phyloP scores from a whole-genome alignment of 2,888 invertebrate species.

The Syritta pipiens region DNA sequence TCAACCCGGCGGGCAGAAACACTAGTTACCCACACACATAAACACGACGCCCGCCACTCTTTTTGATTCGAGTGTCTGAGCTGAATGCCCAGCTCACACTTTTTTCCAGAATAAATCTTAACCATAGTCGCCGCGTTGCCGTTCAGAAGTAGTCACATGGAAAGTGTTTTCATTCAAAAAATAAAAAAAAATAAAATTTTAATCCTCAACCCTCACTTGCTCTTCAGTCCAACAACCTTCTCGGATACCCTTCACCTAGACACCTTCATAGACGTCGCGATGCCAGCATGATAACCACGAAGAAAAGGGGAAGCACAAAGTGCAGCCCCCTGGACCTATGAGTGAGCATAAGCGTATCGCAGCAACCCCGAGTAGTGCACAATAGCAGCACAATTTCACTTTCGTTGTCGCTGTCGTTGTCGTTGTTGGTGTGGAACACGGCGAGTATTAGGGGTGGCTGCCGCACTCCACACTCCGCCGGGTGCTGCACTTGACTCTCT shows the following conservation, averaged over 20 bases:
- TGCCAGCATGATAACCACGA: conserved; percentile 23
- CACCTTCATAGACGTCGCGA: conserved; percentile 51
- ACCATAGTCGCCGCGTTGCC: conserved; percentile 55
- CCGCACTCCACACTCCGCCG: not conserved
- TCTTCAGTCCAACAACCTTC: conserved; percentile 44
- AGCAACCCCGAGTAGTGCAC: conserved; percentile 51
- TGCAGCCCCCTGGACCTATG: conserved; percentile 16
- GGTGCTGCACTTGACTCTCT: conserved; percentile 66
- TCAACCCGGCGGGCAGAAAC: not conserved
- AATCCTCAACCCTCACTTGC: conserved; percentile 6
- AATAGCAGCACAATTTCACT: conserved; percentile 66
- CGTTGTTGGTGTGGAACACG: conserved; percentile 45
- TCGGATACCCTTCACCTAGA: conserved; percentile 55
- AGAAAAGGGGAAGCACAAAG: conserved; percentile 19
- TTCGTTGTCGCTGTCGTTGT: conserved; percentile 66
- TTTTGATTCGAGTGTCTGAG: conserved; percentile 51
- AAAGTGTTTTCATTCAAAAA: conserved; percentile 50
- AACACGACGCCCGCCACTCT: conserved; percentile 27
- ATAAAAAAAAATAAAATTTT: conserved; percentile 7
- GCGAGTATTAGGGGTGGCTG: conserved; percentile 53
- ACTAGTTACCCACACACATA: not conserved
- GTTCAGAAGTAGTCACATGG: conserved; percentile 57
- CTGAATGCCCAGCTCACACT: conserved; percentile 68
- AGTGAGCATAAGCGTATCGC: not conserved
- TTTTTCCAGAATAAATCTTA: conserved; percentile 50